Percentiles rank a stretch among this genome's conserved stretches.
Evolutionary conservation across 2,113 vertebrate genomes (phyloP).

Genomic region (Oreochromis spilurus): DNA sequence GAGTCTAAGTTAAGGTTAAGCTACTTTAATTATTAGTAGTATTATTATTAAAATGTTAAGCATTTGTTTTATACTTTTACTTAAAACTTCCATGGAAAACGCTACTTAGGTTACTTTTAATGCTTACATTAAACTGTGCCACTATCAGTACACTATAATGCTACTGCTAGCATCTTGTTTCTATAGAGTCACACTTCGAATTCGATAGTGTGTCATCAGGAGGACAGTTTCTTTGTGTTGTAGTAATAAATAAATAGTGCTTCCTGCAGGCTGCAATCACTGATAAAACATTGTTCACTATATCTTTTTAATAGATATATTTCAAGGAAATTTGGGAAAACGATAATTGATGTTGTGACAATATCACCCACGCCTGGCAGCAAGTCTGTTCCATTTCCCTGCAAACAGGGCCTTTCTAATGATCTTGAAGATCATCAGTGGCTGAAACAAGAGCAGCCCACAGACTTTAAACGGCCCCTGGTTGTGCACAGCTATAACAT

Average conservation of each 20-base stretch:
- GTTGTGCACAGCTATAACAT: background rate
- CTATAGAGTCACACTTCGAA: background rate
- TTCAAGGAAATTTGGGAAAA: no score
- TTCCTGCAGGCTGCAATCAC: background rate
- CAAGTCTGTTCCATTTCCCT: background rate
- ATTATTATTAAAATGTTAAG: background rate
- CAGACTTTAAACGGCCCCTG: background rate
- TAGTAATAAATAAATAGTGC: background rate
- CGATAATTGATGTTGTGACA: no score
- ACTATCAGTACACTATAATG: background rate
- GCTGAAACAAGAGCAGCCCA: background rate
- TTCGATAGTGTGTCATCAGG: background rate
- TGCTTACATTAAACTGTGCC: background rate
- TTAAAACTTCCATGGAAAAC: background rate
- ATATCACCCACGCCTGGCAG: accelerated
- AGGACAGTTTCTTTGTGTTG: background rate
- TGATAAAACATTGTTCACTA: background rate
- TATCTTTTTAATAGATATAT: background rate
- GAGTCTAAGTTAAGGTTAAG: background rate
- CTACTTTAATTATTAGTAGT: background rate
- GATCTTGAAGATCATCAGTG: background rate
- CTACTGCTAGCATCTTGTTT: background rate
- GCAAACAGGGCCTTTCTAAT: background rate
- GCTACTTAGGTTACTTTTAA: background rate
- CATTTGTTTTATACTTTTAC: background rate